Conservation (phyloP, 2,797 vertebrate species). For the Lepidocolaptes lacrymiger region DNA sequence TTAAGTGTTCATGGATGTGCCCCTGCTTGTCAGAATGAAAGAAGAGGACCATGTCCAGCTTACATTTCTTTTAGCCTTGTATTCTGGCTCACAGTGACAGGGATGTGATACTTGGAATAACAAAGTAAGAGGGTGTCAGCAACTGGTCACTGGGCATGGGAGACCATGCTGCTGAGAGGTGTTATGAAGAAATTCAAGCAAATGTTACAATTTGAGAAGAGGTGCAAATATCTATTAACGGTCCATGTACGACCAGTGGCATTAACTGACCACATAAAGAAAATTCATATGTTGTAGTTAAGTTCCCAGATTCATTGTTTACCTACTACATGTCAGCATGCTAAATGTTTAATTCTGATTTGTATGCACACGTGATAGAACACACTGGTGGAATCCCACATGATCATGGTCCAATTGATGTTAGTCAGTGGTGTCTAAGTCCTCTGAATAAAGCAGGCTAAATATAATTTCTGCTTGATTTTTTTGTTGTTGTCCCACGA, state of each 20-base stretch:
- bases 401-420: background rate
- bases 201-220: background rate
- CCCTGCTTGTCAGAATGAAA: background rate
- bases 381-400: background rate
- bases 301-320: background rate
- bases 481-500: background rate
- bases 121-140: background rate
- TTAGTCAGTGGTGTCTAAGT: background rate
- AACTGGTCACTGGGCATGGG: background rate
- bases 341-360: background rate
- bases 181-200: background rate
- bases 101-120: background rate
- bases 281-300: background rate
- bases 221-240: background rate
- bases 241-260: accelerated
- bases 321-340: background rate
- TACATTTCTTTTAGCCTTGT: background rate
- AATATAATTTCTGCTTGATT: background rate
- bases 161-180: accelerated
- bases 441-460: background rate
- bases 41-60: background rate
- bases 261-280: background rate
- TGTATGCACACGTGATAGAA: background rate
- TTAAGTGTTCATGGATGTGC: background rate
- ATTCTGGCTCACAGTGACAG: background rate